Evolutionary conservation across 2,888 invertebrate species (phyloP), one percentile per base, ranked within the genome.

Genomic region (Acholoe squamosa): DNA sequence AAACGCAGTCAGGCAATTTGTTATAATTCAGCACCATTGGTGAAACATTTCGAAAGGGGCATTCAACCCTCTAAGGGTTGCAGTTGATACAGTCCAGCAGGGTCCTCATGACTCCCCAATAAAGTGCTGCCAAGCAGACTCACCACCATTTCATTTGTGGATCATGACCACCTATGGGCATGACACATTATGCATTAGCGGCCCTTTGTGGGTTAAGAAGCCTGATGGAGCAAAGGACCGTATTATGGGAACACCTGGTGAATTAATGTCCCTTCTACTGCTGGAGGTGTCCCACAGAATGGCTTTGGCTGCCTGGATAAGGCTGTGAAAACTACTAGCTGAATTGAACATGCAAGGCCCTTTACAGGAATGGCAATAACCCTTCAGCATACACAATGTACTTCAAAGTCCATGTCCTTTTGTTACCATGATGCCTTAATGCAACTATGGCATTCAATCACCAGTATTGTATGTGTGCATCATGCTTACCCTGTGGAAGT

Each of bases 231-330:
- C 5, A 71, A 71, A 28, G 71, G 71, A 3, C 71, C 61, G 1
- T 61, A 61, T 28, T 71, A 71, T 71, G 71, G 71, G 25, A 71
- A 71, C 71, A 71, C 71, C 71, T 71, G 71, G 71, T 71, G 71
- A 71, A 71, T 71, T 71, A 71, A 71, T 71, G 71, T 3, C 71
- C 71, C 12, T 10, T 43, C 43, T 43, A 19, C 61, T 61, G n/a
- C n/a, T 61, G n/a, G 61, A 14, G 14, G 12, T 61, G n/a, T n/a
- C 61, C 61, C 61, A 14, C 61, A 43, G 5, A 43, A 43, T 43
- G 3, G 43, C 5, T 43, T 43, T 43, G 43, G 43, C 3, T 43
- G 5, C 10, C 43, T 43, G 3, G 5, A 43, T 43, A 10, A 43
- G 43, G 10, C 43, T 43, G 43, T 3, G 43, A 43, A 43, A 43